Evolutionary conservation across 1,140 invertebrate genomes (phyloP).

Genomic region (Ceratosolen solmsi): DNA sequence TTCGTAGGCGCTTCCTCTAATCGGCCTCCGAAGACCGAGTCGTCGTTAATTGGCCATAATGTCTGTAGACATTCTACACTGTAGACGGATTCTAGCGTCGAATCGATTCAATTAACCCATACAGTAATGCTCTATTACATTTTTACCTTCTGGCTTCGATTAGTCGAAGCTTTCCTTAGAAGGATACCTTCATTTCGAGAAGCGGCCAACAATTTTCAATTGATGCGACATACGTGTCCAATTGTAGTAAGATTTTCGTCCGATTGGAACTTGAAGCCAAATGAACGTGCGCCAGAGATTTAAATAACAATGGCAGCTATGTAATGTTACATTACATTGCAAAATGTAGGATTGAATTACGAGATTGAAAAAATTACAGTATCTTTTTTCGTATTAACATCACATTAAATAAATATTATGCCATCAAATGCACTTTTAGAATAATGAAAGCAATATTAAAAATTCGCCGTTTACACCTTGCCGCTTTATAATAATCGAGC

Average conservation of each 20-base stretch:
- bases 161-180: neutral
- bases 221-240: neutral
- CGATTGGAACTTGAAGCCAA: neutral
- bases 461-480: too few relatives aligned
- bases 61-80: neutral
- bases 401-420: too few relatives aligned
- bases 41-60: neutral
- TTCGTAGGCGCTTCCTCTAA: neutral
- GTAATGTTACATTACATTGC: neutral
- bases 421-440: too few relatives aligned
- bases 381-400: too few relatives aligned
- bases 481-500: too few relatives aligned
- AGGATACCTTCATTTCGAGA: too few relatives aligned
- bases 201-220: neutral
- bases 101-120: neutral
- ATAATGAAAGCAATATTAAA: too few relatives aligned
- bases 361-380: neutral
- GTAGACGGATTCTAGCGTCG: neutral
- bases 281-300: neutral
- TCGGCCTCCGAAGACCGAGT: neutral
- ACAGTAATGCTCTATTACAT: neutral
- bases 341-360: neutral
- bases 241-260: neutral
- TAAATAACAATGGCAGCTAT: neutral
- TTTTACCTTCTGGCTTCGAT: neutral